Base-by-base conservation (phyloP, 2,888 invertebrate genomes). In the Cephus pulcher region DNA sequence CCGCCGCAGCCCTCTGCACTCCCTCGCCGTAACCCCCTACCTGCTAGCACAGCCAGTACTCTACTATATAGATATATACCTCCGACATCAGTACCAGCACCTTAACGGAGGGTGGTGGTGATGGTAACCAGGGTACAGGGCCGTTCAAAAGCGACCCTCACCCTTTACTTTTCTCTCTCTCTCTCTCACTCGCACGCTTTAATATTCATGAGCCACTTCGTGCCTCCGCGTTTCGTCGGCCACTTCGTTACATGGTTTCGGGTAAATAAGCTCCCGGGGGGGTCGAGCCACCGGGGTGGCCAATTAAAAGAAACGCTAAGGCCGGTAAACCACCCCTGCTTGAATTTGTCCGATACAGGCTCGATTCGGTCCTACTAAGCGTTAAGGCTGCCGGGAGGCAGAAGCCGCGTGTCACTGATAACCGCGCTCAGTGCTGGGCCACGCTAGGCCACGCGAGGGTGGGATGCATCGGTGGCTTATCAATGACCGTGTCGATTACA, bases 1-100 rank as follows among this genome's bases (percentile, higher is more conserved):
- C 87, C 86, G 86, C 88, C 86, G 85, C 88, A 87, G 85, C 89
- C 89, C 83, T 87, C 90, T 92, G 92, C 92, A 91, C 92, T 91
- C 90, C 90, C 86, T 81, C 89, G 86, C 83, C 78, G 0, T 71
- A 71, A 34, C 32, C 33, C 71, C 71, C 23, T 34, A 12, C 34
- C 34, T 71, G 34, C 70, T 15, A 12, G 23, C 12, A 12, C 12
- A 71, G 71, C 33, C 71, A 71, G 33, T 71, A 71, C 71, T 56
- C 1, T 56, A 1, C 23, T 23, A 9, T 56, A 56, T 56, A 23
- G 1, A 9, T 56, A 56, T 56, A 56, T 56, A 56, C 23, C 23
- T 56, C 23, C 56, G 9, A 23, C 56, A 56, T 56, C 56, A 56
- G 56, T 56, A 56, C 56, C 56, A 56, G 56, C 56, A 56, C 56